Evolutionary conservation across 2,113 vertebrate genomes (phyloP), one percentile per base, ranked within the genome.

Genomic region (Centrocercus urophasianus): DNA sequence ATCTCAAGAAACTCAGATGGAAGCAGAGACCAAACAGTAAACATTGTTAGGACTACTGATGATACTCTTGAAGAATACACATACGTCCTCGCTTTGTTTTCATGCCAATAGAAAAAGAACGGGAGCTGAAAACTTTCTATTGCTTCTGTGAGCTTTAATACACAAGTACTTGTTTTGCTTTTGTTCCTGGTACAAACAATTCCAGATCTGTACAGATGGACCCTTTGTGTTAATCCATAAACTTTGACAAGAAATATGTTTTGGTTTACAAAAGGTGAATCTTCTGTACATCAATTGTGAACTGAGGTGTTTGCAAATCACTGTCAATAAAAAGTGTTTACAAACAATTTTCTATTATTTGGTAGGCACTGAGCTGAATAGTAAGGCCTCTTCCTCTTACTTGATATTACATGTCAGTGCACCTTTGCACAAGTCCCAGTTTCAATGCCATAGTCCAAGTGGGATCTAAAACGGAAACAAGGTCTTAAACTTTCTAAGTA

Each of bases 1-100:
- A 94, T 97, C 93, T 94, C 99, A 99, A 91, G 99, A 98, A 94
- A 98, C 98, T 87, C 97, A 97, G 27, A 97, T 98, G 95, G 98
- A 98, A 89, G 96, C 97, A 27, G 97, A 98, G 30, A 96, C 98
- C 88, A 99, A 98, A 97, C 96, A 90, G 8, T 98, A 98, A 88
- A 60, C 50, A n/a, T 47, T 63, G 45, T 13, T 87, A 94, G 89
- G 71, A 78, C 30, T 67, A 67, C 36, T 75, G 65, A 47, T 40
- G 56, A 5, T 59, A 36, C 73, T 34, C 5, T 10, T 66, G 21
- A 69, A 86, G 72, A 72, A 86, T 18, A 9, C 81, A 30, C 20
- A 69, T 61, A 28, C 43, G 42, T 94, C 85, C 95, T 95, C 66
- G 82, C 32, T 84, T 89, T 73, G 57, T 80, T 54, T 20, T 92